phyloP scores from a whole-genome alignment of 2,888 invertebrate species.

The Tachina lurida region DNA sequence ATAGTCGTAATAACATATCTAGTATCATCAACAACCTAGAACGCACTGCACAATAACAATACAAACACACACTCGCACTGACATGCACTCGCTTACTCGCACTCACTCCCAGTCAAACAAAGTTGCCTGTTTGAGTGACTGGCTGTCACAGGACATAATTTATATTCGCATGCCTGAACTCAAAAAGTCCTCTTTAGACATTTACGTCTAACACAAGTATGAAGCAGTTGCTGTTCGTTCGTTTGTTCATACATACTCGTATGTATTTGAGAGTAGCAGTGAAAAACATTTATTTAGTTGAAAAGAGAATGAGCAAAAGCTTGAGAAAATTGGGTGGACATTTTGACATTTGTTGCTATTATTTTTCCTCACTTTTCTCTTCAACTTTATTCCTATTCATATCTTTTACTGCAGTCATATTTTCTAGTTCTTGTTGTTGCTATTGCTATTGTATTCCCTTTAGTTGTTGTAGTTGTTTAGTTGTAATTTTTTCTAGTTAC shows the following conservation, averaged over 20 bases:
- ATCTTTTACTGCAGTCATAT: conserved; percentile 1
- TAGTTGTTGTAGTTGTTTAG: conserved; percentile 10
- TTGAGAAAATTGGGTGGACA: conserved; percentile 70
- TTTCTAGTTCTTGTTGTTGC: not conserved
- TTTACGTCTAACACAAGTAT: conserved; percentile 55
- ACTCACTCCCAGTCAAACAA: conserved; percentile 27
- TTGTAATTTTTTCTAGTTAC: conserved; percentile 19
- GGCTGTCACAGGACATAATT: conserved; percentile 74
- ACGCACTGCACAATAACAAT: conserved; percentile 38
- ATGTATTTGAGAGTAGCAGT: conserved; percentile 10
- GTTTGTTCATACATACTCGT: not conserved
- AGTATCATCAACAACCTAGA: conserved; percentile 51
- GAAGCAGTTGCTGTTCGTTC: conserved; percentile 40
- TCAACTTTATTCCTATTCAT: conserved; percentile 44
- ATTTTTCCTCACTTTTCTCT: conserved; percentile 60
- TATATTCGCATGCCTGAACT: conserved; percentile 73
- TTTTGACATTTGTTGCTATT: conserved; percentile 69
- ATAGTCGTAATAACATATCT: conserved; percentile 30
- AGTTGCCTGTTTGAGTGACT: conserved; percentile 69
- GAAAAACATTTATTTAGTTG: conserved; percentile 53
- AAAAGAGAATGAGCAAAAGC: conserved; percentile 58
- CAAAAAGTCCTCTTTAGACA: conserved; percentile 68
- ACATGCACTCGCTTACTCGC: not conserved
- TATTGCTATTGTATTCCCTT: conserved; percentile 38
- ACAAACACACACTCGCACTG: conserved; percentile 18